Base-by-base conservation (phyloP, 2,797 vertebrate species). In the Telmatherina bonti region DNA sequence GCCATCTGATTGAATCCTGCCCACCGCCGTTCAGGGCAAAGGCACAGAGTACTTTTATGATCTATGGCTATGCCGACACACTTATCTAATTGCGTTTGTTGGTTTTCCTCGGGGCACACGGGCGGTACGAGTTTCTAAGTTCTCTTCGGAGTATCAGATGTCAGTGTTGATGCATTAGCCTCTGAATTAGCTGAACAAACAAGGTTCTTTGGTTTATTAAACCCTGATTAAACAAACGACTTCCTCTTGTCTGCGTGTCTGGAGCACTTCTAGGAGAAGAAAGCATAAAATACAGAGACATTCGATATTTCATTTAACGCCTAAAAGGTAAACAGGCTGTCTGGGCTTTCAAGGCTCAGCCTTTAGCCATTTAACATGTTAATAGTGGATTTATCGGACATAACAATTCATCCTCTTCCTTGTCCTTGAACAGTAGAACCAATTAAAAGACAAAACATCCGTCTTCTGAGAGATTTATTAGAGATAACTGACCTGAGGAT, bases 401-500 rank as follows among this genome's bases (percentile, higher is more conserved):
- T 57, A 61, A 52, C 31, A 52, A 57, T 78, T 38, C 24, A 16
- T 67, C 29, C 67, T 36, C 24, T 31, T 59, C 31, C 35, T 18
- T 53, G 31, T 47, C 57, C 53, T 61, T 61, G 51, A 71, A 18
- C 1, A 20, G 53, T 6, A 20, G 53, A 51, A 30, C 6, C 20
- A 53, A 53, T 66, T 29, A 49, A 47, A 33, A 35, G 27, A 11
- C 7, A 10, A 51, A 18, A 1, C 22, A 41, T 52, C 7, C 13
- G 41, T 33, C n/a, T 35, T 31, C 24, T 47, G 11, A 24, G 11
- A 6, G 10, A 43, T 31, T n/a, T 24, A 12, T 59, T 13, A 36
- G 10, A 6, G 22, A 54, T 22, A 22, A 52, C 66, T 82, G 87
- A 97, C 96, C 96, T 94, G 95, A 92, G 78, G 93, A 81, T 65